A percentile compares a stretch with the other conserved stretches of the same genome.
These are phyloP conservation scores for Coenonympha glycerion DNA, from an alignment of 2,888 invertebrate species.

Conservation along the genomic window DNA sequence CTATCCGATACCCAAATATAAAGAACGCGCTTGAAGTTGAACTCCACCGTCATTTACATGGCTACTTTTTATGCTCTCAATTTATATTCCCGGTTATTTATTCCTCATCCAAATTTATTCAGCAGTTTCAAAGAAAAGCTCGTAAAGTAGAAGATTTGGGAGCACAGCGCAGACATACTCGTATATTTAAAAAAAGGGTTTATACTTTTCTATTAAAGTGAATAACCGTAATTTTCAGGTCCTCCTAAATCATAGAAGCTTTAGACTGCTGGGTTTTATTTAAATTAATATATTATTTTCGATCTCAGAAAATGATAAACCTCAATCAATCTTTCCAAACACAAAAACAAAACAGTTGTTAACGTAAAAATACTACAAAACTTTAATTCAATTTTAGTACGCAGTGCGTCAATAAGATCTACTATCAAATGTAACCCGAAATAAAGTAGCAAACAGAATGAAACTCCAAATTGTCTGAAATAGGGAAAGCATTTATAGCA, in stretches of 20 bases:
- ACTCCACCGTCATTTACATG: background rate
- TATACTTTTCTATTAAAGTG: too few species aligned
- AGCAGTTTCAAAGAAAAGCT: too few species aligned
- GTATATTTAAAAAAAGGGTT: too few species aligned
- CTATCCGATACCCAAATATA: conserved; percentile 4
- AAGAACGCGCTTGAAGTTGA: background rate
- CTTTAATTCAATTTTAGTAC: background rate
- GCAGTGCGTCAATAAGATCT: background rate
- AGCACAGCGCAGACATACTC: too few species aligned
- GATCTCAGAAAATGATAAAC: too few species aligned
- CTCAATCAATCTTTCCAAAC: background rate
- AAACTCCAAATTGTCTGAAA: conserved; percentile 3
- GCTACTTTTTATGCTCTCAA: background rate
- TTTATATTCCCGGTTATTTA: background rate
- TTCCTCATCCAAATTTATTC: background rate
- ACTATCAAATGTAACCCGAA: background rate
- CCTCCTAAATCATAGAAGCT: too few species aligned
- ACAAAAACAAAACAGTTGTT: background rate
- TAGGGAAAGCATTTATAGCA: conserved; percentile 6
- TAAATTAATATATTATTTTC: too few species aligned
- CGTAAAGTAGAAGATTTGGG: too few species aligned
- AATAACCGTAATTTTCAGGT: too few species aligned
- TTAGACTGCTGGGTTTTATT: too few species aligned
- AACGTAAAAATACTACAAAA: background rate
- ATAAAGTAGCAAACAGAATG: conserved; percentile 3